A percentile compares a stretch with the other conserved stretches of the same genome.
Conservation (phyloP, 2,113 vertebrate genomes). For the Genyomyrus donnyi region DNA sequence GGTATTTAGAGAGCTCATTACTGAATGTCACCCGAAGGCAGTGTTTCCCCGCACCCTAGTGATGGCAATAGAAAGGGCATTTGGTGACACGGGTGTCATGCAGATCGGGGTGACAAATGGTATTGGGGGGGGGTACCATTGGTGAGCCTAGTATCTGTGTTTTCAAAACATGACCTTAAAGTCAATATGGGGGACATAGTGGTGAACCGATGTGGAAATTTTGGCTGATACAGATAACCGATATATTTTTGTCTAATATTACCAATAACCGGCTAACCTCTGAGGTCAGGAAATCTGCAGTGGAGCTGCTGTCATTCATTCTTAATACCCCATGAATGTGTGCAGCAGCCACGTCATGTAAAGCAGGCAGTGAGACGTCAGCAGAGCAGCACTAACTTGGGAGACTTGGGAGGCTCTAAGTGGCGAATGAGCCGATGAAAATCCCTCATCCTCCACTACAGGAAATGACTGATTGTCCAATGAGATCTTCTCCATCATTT, state of each 20-base stretch:
- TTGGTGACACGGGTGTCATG: background rate
- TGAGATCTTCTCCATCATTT: background rate
- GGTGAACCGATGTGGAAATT: background rate
- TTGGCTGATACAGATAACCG: background rate
- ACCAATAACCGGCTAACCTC: background rate
- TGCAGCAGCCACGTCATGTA: background rate
- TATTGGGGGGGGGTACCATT: background rate
- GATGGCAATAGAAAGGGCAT: background rate
- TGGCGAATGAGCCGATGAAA: background rate
- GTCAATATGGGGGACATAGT: background rate
- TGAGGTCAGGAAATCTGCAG: background rate
- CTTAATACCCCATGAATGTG: background rate
- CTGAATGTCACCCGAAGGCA: background rate
- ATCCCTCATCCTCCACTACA: background rate
- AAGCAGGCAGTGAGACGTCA: background rate
- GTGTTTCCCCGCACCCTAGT: background rate
- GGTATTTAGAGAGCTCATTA: conserved; percentile 17
- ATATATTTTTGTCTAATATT: background rate
- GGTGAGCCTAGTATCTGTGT: background rate
- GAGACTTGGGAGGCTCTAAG: background rate
- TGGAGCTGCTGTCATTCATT: background rate
- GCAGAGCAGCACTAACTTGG: background rate
- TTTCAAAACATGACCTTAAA: background rate
- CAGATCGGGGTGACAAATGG: background rate
- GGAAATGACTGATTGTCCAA: background rate